Evolutionary conservation across 1,140 invertebrate genomes (phyloP).

Genomic region (Brachionus asplanchnoidis): DNA sequence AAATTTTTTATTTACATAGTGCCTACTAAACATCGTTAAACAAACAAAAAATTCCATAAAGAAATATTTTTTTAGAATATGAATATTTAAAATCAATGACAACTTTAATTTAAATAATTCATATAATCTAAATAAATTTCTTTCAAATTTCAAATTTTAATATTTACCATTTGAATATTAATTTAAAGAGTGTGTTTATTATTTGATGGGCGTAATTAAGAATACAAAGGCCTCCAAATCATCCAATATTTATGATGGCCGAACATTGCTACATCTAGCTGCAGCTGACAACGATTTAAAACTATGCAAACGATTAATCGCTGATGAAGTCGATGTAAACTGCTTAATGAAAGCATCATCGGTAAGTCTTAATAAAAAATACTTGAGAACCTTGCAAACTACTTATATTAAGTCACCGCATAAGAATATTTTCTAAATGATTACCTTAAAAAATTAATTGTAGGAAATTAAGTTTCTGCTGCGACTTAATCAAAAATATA

Average conservation of each 20-base stretch:
- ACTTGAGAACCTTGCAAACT: too few relatives aligned
- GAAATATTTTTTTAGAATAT: too few relatives aligned
- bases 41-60: too few relatives aligned
- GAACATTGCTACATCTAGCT: slow-evolving; percentile 85
- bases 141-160: too few relatives aligned
- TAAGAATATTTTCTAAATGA: too few relatives aligned
- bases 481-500: too few relatives aligned
- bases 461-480: too few relatives aligned
- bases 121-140: background rate
- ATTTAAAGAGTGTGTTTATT: slow-evolving; percentile 38
- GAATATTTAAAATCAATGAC: too few relatives aligned
- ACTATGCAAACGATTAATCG: slow-evolving; percentile 67
- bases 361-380: slow-evolving; percentile 36
- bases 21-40: too few relatives aligned
- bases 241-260: slow-evolving; percentile 77
- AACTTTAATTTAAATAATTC: background rate
- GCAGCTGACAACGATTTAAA: slow-evolving; percentile 88
- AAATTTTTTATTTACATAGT: too few relatives aligned
- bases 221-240: slow-evolving; percentile 77
- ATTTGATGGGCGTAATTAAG: slow-evolving; percentile 55
- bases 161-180: background rate
- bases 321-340: slow-evolving; percentile 54
- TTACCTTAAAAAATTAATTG: too few relatives aligned
- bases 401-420: too few relatives aligned
- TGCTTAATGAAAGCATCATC: slow-evolving; percentile 51